Conservation (phyloP, 2,797 vertebrate genomes). For the Chaetophractus vellerosus region DNA sequence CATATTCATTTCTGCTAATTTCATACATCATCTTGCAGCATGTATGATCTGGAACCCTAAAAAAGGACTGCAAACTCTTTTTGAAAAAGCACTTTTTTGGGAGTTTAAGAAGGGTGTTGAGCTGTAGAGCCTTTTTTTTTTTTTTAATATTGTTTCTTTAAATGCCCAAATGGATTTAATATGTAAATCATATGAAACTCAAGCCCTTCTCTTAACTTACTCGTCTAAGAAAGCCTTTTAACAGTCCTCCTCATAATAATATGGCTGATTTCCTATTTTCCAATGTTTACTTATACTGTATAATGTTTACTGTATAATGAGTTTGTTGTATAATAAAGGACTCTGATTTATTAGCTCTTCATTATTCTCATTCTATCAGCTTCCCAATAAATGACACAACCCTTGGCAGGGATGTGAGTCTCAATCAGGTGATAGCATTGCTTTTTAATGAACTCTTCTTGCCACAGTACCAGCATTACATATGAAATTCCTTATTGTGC, state of each 20-base stretch:
- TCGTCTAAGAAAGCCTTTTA: slow-evolving; percentile 84
- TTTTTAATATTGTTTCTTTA: slow-evolving; percentile 77
- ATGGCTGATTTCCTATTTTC: slow-evolving; percentile 79
- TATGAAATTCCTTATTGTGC: slow-evolving; percentile 82
- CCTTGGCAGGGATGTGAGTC: slow-evolving; percentile 86
- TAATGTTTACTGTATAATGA: slow-evolving; percentile 86
- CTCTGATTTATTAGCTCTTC: slow-evolving; percentile 88
- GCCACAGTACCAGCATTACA: slow-evolving; percentile 80
- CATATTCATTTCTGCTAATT: slow-evolving; percentile 85
- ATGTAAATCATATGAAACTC: slow-evolving; percentile 81
- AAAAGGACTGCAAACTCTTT: slow-evolving; percentile 75
- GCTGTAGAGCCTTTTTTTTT: slow-evolving; percentile 76
- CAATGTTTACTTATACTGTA: slow-evolving; percentile 59
- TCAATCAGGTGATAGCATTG: slow-evolving; percentile 88
- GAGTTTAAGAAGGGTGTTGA: slow-evolving; percentile 73
- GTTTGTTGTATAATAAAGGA: slow-evolving; percentile 87
- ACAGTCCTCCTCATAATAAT: slow-evolving; percentile 62
- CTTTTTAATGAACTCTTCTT: slow-evolving; percentile 89
- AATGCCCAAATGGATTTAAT: slow-evolving; percentile 82
- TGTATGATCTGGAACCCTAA: slow-evolving; percentile 76
- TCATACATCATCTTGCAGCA: slow-evolving; percentile 83
- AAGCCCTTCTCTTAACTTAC: slow-evolving; percentile 77
- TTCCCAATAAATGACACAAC: slow-evolving; percentile 86
- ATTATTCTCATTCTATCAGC: slow-evolving; percentile 86
- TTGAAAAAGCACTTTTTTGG: slow-evolving; percentile 68